phyloP scores from a whole-genome alignment of 2,888 invertebrate genomes.

The Eretmocerus hayati region DNA sequence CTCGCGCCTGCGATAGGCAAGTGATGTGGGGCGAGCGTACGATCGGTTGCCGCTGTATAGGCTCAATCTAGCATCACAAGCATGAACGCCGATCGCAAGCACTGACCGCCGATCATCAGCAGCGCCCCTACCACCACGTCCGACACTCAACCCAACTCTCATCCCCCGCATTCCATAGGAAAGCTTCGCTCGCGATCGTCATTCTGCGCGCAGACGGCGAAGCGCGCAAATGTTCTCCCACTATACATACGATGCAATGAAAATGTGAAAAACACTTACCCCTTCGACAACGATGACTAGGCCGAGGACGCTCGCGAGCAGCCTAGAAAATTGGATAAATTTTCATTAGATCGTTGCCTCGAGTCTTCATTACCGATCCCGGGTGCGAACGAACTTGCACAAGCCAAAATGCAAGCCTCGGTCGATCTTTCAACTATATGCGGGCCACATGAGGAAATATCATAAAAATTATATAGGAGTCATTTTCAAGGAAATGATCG shows the following conservation, averaged over 20 bases:
- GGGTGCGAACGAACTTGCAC: too few species aligned
- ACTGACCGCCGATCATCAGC: background rate
- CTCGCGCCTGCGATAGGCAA: too few species aligned
- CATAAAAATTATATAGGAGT: too few species aligned
- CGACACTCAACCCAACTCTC: too few species aligned
- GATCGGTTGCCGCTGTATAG: too few species aligned
- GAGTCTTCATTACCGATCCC: too few species aligned
- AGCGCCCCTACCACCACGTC: background rate
- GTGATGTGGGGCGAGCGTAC: too few species aligned
- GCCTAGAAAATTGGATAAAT: constrained; percentile 42
- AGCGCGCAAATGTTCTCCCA: background rate
- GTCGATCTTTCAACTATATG: too few species aligned
- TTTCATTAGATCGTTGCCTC: background rate
- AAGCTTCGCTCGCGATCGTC: constrained; percentile 2
- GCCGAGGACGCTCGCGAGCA: constrained; percentile 49
- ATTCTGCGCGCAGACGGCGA: constrained; percentile 11
- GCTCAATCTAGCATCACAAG: too few species aligned
- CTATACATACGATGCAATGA: background rate
- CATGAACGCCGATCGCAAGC: background rate
- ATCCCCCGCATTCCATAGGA: background rate
- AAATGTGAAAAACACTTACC: constrained; percentile 48
- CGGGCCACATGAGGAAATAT: too few species aligned
- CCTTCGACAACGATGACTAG: constrained; percentile 47
- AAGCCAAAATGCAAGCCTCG: too few species aligned
- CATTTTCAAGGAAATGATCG: too few species aligned